These are phyloP conservation scores for Sebastiscus tertius DNA, from an alignment of 2,797 vertebrate genomes.

Conservation along the genomic window DNA sequence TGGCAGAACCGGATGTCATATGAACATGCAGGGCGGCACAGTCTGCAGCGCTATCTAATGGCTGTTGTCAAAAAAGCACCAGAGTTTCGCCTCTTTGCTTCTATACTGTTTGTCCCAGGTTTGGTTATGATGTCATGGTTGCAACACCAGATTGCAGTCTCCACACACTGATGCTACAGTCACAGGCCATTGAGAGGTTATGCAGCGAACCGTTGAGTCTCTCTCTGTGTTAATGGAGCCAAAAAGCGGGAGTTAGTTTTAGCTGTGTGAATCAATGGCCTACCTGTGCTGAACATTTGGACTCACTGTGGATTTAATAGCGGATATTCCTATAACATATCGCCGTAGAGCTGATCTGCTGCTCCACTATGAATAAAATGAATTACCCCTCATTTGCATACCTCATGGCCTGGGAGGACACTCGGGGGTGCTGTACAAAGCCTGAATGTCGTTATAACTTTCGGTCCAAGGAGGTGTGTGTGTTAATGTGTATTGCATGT, in stretches of 20 bases:
- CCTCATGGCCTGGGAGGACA: constrained; percentile 26
- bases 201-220: background rate
- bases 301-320: constrained; percentile 38
- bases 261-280: constrained; percentile 42
- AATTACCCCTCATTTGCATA: constrained; percentile 63
- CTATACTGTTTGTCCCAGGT: background rate
- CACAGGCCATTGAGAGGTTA: constrained; percentile 16
- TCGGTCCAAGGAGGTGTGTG: constrained; percentile 13
- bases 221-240: constrained; percentile 36
- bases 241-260: constrained; percentile 31
- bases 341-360: constrained; percentile 1
- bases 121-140: background rate
- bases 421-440: constrained; percentile 40
- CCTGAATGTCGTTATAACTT: constrained; percentile 45
- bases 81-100: too few species aligned
- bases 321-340: constrained; percentile 17
- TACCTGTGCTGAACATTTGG: constrained; percentile 27
- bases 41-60: too few species aligned
- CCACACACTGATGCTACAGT: background rate
- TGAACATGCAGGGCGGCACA: too few species aligned
- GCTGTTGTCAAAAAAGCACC: too few species aligned
- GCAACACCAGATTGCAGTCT: background rate
- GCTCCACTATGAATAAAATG: constrained; percentile 33
- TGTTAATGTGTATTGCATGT: background rate
- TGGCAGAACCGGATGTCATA: too few species aligned